Evolutionary conservation across 2,113 vertebrate genomes (phyloP), one percentile per base, ranked within the genome.

Genomic region (Galbula dea): DNA sequence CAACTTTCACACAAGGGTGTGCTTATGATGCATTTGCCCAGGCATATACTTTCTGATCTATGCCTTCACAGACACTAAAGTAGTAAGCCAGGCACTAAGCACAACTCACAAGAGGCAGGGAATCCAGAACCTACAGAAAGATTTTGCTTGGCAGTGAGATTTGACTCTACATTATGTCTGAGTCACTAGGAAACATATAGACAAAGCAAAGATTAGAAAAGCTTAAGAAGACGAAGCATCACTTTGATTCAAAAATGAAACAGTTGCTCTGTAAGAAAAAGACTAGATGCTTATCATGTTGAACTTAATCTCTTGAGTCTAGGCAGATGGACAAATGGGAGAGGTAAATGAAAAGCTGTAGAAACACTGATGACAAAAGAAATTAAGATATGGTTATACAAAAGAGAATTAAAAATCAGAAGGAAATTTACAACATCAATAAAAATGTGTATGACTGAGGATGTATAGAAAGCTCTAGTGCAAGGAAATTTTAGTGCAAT

Each of bases 101-200:
- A 19, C 30, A 26, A 45, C 67, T 62, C n/a, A n/a, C 48, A 26
- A 49, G 58, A 73, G 39, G 18, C 69, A 65, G 37, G 55, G 36
- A 66, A 54, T 62, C 23, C 46, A 36, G 37, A 63, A 55, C 4
- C 24, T 52, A 15, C 23, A 39, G 52, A 23, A 80, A 67, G 19
- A 41, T 37, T 61, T 46, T 1, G 0, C 20, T 19, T 55, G 49
- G 41, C 52, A 75, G 65, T 58, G 34, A 71, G 37, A 48, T 12
- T 15, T 36, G 34, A 43, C 37, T 63, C 32, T 4, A 37, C 0
- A 0, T 57, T 48, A 30, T 19, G 22, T 19, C 37, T 34, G 30
- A 46, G 14, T 8, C 79, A 49, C 26, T 10, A 46, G 34, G 23
- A 82, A 85, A 29, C 22, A 36, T 9, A 36, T 34, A 75, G 68